phyloP scores from a whole-genome alignment of 2,113 vertebrate genomes.

The Phrynosoma blainvillii region DNA sequence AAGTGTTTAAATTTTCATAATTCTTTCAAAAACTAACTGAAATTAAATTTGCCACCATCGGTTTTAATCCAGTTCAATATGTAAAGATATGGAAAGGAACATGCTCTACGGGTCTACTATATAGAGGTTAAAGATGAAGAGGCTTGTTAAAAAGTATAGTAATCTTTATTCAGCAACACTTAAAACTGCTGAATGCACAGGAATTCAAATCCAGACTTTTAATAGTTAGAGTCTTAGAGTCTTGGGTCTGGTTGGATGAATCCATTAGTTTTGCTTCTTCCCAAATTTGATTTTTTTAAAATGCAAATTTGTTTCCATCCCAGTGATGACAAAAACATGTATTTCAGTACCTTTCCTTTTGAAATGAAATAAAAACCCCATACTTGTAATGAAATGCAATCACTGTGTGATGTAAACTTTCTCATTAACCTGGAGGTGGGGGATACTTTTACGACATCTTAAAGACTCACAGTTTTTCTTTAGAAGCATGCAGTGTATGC shows the following conservation, averaged over 20 bases:
- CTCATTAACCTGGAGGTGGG: too few species aligned
- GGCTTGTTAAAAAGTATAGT: neutral
- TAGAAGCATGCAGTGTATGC: too few species aligned
- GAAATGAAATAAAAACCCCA: too few species aligned
- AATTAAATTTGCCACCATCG: neutral
- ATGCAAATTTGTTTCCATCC: neutral
- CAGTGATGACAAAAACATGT: too few species aligned
- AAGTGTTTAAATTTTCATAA: neutral
- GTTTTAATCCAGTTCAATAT: neutral
- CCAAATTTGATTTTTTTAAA: neutral
- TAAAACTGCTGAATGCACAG: neutral
- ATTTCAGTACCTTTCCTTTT: too few species aligned
- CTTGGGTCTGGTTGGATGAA: neutral
- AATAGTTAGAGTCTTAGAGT: neutral
- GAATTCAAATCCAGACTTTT: neutral
- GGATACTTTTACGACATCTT: too few species aligned
- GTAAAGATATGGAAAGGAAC: neutral
- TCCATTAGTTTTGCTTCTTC: neutral
- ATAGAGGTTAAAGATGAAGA: neutral
- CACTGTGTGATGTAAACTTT: too few species aligned
- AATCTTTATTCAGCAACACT: neutral
- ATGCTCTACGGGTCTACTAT: neutral
- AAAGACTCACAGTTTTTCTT: too few species aligned
- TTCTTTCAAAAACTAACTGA: neutral
- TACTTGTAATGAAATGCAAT: too few species aligned